Evolutionary conservation across 2,797 vertebrate species (phyloP), one percentile per base, ranked within the genome.

Genomic region (Oreonectes daqikongensis): DNA sequence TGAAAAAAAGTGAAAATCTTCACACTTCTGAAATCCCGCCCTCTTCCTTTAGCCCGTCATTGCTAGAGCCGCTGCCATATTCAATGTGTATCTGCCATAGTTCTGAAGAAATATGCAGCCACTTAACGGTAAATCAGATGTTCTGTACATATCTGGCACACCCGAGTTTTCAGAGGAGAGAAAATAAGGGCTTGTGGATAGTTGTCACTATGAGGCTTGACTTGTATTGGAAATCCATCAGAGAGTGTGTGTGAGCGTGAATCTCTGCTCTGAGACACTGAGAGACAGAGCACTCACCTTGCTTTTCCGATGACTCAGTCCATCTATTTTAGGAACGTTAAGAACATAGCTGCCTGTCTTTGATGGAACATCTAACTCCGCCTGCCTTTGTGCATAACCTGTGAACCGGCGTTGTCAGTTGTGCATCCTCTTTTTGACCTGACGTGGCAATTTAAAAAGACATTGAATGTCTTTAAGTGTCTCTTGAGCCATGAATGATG

Each of bases 261-360:
- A 69, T 75, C 18, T 48, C 68, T 77, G 70, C 17, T 67, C 72
- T 60, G 72, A 83, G 72, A 77, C 75, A 79, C 32, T 40, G 68
- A 81, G 61, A 84, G 81, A 85, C 76, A 75, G 79, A 78, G 76
- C 17, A 11, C 87, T 89, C 81, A 84, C 83, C 83, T 82, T 71
- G 78, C 72, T 82, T 80, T 84, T 80, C 82, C 83, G 83, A 74
- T 86, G 86, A 89, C 83, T 88, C 85, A 86, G 75, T 82, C 75
- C 22, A 81, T 84, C 88, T 91, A 88, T 90, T 92, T 90, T 85
- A 66, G 50, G 84, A 85, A 81, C 59, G 80, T 68, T 60, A 59
- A 81, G 83, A 87, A 85, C 81, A 84, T 26, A 22, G 64, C 15
- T 2, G 42, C 15, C 44, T 26, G 10, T 79, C 77, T 72, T 87